Evolutionary conservation across 23 tunicate species (phyloP), one percentile per base, ranked within the genome.

Genomic region (Trididemnum nubilum): DNA sequence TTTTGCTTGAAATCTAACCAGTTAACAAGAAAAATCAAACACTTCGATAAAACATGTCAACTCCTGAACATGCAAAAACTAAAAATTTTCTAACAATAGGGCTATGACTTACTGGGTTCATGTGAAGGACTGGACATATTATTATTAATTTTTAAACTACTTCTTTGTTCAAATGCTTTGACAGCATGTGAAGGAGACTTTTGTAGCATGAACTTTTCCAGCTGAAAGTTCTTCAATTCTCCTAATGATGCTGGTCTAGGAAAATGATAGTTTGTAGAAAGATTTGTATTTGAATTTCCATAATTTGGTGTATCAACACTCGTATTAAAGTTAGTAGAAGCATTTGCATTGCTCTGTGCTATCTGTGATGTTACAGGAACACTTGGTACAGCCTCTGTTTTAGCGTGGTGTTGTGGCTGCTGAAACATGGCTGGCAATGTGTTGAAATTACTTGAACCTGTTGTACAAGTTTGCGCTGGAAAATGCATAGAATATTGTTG

Each of bases 191-290:
- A 15, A 44, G 54, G 54, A 7, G 54, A 44, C 9, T 44, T 44
- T 9, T 15, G 9, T 44, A 15, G 15, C 15, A 15, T 7, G 15
- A 44, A 44, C 54, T 44, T 44, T 44, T 15, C 54, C 9, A 44
- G 54, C n/a, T n/a, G n/a, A n/a, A n/a, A n/a, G 15, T 44, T 15
- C 15, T 44, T 9, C 2, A 73, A 24, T 24, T 73, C 59, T 2
- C 28, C 28, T 5, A 73, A 73, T n/a, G 79, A 73, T 9, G 79
- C 37, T 39, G 79, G 79, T 73, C 79, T 73, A 7, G 79, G 79
- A 73, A 73, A 67, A 31, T 21, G 18, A 33, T 61, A 61, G 26
- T 5, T 24, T 12, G 26, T 26, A 61, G 67, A 15, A 61, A 61
- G n/a, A 61, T n/a, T 61, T 3, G 67, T n/a, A 12, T 61, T 26